Evolutionary conservation across 2,888 invertebrate species (phyloP).

Genomic region (Pantelozetes paolii): DNA sequence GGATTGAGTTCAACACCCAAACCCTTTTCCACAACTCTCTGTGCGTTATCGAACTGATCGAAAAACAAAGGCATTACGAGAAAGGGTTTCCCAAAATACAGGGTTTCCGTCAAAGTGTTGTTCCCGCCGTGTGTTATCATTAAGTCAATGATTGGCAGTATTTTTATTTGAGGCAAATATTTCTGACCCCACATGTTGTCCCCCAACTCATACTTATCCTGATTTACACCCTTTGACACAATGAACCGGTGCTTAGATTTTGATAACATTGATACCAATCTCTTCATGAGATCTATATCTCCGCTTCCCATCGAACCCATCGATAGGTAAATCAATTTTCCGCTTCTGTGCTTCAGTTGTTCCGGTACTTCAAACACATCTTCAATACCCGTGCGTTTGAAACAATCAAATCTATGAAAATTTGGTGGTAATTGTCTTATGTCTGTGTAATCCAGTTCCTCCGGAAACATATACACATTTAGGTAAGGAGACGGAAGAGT

Average conservation of each 20-base stretch:
- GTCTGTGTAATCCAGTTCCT: conserved; percentile 42
- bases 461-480: conserved; percentile 41
- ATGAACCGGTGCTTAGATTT: conserved; percentile 37
- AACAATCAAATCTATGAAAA: conserved; percentile 33
- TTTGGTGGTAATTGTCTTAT: conserved; percentile 17
- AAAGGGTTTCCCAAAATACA: conserved; percentile 37
- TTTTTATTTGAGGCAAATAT: conserved; percentile 40
- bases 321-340: conserved; percentile 42
- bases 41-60: conserved; percentile 43
- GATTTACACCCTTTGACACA: conserved; percentile 28
- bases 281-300: conserved; percentile 37
- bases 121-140: conserved; percentile 43
- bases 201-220: conserved; percentile 36
- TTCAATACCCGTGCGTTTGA: conserved; percentile 12
- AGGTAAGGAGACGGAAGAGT: conserved; percentile 35
- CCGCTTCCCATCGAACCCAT: conserved; percentile 40
- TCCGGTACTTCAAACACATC: conserved; percentile 39
- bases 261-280: conserved; percentile 33
- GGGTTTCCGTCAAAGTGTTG: conserved; percentile 40
- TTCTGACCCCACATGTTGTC: conserved; percentile 42
- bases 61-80: conserved; percentile 39
- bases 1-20: conserved; percentile 32
- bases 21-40: conserved; percentile 37
- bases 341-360: not conserved
- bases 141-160: conserved; percentile 37